Conservation (phyloP, 2,888 invertebrate genomes). For the Trichogramma dendrolimi region DNA sequence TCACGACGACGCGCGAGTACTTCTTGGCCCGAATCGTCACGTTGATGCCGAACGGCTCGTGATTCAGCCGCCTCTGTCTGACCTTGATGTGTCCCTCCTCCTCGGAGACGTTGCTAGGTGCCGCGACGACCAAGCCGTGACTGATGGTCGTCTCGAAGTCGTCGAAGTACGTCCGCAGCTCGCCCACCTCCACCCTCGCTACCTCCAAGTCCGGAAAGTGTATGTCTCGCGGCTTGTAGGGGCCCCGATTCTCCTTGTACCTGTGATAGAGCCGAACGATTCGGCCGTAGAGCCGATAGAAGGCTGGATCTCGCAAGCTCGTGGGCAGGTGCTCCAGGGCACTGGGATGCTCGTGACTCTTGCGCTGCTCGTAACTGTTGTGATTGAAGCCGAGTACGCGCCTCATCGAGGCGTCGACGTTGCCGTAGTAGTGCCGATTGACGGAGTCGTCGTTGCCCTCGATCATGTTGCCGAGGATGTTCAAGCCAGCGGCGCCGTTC, state of each 20-base stretch:
- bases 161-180: constrained; percentile 67
- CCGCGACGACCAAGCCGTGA: constrained; percentile 55
- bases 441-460: constrained; percentile 44
- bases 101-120: constrained; percentile 54
- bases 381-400: constrained; percentile 46
- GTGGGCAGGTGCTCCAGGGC: constrained; percentile 63
- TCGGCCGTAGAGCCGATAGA: constrained; percentile 66
- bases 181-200: constrained; percentile 61
- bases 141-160: constrained; percentile 63
- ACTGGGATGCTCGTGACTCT: constrained; percentile 54
- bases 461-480: constrained; percentile 46
- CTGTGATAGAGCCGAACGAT: constrained; percentile 54
- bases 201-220: constrained; percentile 64
- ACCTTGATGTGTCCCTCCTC: constrained; percentile 55
- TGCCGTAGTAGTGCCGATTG: constrained; percentile 43
- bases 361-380: constrained; percentile 46
- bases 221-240: constrained; percentile 62
- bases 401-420: constrained; percentile 36
- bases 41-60: constrained; percentile 61
- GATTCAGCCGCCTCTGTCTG: constrained; percentile 65
- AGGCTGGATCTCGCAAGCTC: constrained; percentile 68
- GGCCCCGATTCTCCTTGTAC: constrained; percentile 59
- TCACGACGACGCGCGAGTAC: constrained; percentile 57
- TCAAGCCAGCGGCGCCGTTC: constrained; percentile 42
- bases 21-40: constrained; percentile 60